phyloP scores from a whole-genome alignment of 2,888 invertebrate genomes.

The Anarsia innoxiella region DNA sequence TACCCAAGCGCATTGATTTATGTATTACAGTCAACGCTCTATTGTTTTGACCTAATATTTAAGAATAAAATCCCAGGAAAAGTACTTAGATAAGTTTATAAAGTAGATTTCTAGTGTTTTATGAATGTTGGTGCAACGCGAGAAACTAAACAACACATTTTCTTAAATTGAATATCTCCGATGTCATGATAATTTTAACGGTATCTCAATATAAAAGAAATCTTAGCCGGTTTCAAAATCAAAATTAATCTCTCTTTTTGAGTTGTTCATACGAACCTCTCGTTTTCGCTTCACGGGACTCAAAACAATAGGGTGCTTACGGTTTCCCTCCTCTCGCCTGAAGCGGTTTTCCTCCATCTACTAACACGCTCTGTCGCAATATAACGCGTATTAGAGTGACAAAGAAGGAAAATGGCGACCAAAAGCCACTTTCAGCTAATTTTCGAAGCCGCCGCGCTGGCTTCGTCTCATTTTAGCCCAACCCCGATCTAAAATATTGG shows the following conservation, averaged over 20 bases:
- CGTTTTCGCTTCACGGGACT: slow-evolving; percentile 56
- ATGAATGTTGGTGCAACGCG: too few species aligned
- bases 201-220: too few species aligned
- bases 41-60: too few species aligned
- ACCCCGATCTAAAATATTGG: slow-evolving; percentile 38
- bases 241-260: slow-evolving; percentile 42
- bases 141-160: too few species aligned
- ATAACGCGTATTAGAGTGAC: slow-evolving; percentile 28
- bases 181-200: too few species aligned
- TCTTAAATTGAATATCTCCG: too few species aligned
- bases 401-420: slow-evolving; percentile 33
- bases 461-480: slow-evolving; percentile 43
- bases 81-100: too few species aligned
- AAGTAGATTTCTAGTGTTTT: too few species aligned
- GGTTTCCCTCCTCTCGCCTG: slow-evolving; percentile 64
- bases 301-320: slow-evolving; percentile 71
- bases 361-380: slow-evolving; percentile 34
- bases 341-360: slow-evolving; percentile 51
- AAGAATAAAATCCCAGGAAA: too few species aligned
- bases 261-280: slow-evolving; percentile 32
- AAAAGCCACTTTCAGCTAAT: slow-evolving; percentile 69
- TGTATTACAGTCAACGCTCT: too few species aligned
- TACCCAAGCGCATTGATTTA: too few species aligned
- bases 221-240: too few species aligned
- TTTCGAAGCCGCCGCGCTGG: slow-evolving; percentile 50